Conservation (phyloP, 2,888 invertebrate genomes). For the Cremastinae sp. region DNA sequence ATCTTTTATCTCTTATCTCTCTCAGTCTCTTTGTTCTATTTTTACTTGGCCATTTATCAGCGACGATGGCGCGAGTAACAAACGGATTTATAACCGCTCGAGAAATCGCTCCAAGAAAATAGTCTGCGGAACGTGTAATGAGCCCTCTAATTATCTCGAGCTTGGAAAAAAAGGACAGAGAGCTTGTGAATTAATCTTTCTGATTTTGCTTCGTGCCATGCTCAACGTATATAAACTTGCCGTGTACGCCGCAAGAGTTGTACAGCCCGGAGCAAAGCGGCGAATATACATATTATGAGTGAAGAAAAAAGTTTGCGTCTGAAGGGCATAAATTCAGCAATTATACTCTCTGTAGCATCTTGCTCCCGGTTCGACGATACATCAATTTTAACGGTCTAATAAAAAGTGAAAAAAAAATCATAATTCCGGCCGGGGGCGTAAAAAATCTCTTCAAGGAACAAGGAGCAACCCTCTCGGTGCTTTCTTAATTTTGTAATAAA, state of each 20-base stretch:
- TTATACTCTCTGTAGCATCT: constrained; percentile 22
- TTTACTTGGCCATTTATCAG: constrained; percentile 27
- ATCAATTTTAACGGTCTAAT: constrained; percentile 1
- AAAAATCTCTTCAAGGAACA: not conserved
- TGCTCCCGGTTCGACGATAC: not conserved
- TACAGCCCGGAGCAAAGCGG: constrained; percentile 2
- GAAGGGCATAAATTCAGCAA: constrained; percentile 42
- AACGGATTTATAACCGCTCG: constrained; percentile 46
- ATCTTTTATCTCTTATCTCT: constrained; percentile 4
- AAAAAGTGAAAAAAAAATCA: constrained; percentile 5
- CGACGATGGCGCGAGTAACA: constrained; percentile 12
- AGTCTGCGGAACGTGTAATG: constrained; percentile 47
- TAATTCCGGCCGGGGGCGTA: not conserved
- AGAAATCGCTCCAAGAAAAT: constrained; percentile 47
- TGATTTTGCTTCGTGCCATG: constrained; percentile 38
- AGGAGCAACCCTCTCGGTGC: not conserved
- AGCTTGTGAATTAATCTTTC: constrained; percentile 42
- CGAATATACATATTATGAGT: not conserved
- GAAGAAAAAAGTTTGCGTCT: constrained; percentile 33
- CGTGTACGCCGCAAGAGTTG: not conserved
- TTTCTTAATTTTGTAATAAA: not conserved
- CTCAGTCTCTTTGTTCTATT: not conserved
- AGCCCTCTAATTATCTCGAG: constrained; percentile 52
- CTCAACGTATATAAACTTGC: no score
- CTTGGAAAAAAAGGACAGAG: not conserved